Evolutionary conservation across 2,888 invertebrate species (phyloP), one percentile per base, ranked within the genome.

Genomic region (Brenthis daphne): DNA sequence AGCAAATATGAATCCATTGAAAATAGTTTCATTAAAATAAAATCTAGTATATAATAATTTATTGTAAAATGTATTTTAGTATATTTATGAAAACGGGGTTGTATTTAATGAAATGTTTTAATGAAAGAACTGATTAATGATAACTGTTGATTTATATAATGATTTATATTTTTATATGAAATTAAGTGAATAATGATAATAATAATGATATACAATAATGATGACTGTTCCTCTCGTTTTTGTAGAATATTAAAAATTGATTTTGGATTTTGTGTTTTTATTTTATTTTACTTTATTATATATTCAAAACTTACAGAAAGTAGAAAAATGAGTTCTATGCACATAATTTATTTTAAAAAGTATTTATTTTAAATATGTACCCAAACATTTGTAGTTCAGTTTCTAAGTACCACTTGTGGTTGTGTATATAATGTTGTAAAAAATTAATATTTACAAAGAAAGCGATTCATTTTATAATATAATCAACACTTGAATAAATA

Each of bases 51-150:
- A 60, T 50, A 60, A 29, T 43, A 43, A 43, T 43, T 37, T 64
- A 57, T 64, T 64, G 20, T 55, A 58, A 64, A 58, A 58, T 57
- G 13, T 47, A n/a, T 53, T 50, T 60, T 60, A 6, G 50, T 50
- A 50, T 60, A 8, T 50, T 50, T 50, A 65, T 60, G 43, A 70
- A 69, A 72, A 64, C 57, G 65, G 70, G 71, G 70, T 73, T 71
- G 71, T 75, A 74, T 57, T 57, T 64, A 73, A 66, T 67, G 60
- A 72, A 70, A 56, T 65, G 61, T 63, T 71, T 74, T 69, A 71
- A 69, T 67, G 66, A 74, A 77, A 77, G 77, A 77, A 77, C 76
- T 77, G 77, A 77, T 77, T 72, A 74, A 70, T 73, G 63, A 70
- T 71, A 69, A 65, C 51, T 58, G 61, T 67, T 67, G 57, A 70